Base-by-base conservation (phyloP, 35 echinoderm and acorn worm species). In the Heliocidaris erythrogramma region DNA sequence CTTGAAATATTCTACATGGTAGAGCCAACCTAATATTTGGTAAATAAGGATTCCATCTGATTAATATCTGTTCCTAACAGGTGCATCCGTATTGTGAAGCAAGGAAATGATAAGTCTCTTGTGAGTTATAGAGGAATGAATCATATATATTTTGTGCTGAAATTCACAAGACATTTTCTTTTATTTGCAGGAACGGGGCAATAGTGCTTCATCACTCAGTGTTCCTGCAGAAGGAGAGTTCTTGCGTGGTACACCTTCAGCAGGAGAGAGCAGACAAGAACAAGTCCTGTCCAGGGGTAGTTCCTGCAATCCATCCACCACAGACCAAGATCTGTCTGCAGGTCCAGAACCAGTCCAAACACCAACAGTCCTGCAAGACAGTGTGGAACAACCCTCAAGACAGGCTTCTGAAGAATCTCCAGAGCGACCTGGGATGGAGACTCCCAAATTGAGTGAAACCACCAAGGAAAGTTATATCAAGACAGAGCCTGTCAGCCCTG, bases 401-500 rank as follows among this genome's bases (percentile, higher is more conserved):
- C 60, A 94, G 35, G n/a, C 60, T 27, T 48, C 94, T 27, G 65
- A 85, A 27, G 94, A 90, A 60, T 69, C 88, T 30, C 48, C 32
- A 96, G 71, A 49, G 6, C 90, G 30, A 35, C 59, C 48, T n/a
- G 47, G 29, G 32, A 12, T 48, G 24, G 90, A 86, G 95, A 30
- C 31, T 30, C 90, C 61, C 1, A 50, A 85, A 60, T 21, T 97
- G 86, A 11, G 84, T 52, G 96, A 49, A 90, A 59, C 32, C 48
- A n/a, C 86, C 86, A 96, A 86, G 86, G 27, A 94, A 47, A 92
- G 90, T 31, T 95, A 94, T 59, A 98, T 98, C 94, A 98, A 98
- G 49, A 92, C 94, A 14, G 97, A 98, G 92, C 97, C 97, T 49
- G 96, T 98, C 29, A 98, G 97, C 86, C 97, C 97, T 88, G 97